These are phyloP conservation scores for Unio delphinus DNA, from an alignment of 2,888 invertebrate genomes.

Conservation along the genomic window DNA sequence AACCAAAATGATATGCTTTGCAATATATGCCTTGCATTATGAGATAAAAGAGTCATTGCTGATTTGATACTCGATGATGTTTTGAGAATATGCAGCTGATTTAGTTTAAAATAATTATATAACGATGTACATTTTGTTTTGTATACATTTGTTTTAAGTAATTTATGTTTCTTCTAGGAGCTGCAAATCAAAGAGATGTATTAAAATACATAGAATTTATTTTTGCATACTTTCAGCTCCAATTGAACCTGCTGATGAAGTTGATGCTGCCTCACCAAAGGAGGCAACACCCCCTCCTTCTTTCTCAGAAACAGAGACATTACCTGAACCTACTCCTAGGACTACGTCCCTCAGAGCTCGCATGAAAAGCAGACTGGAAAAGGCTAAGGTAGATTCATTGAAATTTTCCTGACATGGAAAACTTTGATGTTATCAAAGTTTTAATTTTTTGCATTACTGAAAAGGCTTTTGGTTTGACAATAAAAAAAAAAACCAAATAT, in stretches of 20 bases:
- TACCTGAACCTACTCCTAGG: constrained; percentile 22
- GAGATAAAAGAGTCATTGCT: no score
- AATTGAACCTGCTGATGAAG: constrained; percentile 19
- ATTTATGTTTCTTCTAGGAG: no score
- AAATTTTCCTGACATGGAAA: neutral
- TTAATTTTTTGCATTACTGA: neutral
- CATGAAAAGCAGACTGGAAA: constrained; percentile 49
- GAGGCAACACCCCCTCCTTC: constrained; percentile 16
- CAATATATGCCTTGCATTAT: no score
- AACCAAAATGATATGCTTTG: no score
- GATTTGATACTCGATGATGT: no score
- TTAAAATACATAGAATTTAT: neutral
- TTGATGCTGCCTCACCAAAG: constrained; percentile 10
- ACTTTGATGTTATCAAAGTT: neutral
- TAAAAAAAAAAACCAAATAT: neutral
- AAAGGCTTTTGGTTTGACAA: no score
- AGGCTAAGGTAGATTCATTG: constrained; percentile 49
- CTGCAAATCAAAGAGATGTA: neutral
- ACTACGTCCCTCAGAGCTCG: constrained; percentile 46
- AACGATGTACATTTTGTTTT: no score
- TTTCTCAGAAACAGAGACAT: constrained; percentile 9
- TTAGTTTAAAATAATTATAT: no score
- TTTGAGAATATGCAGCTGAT: no score
- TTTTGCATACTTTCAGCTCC: constrained; percentile 10
- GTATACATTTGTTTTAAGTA: no score